A percentile compares a stretch with the other conserved stretches of the same genome.
Evolutionary conservation across 2,888 invertebrate species (phyloP).

Genomic region (Sinhomidia bicolor): DNA sequence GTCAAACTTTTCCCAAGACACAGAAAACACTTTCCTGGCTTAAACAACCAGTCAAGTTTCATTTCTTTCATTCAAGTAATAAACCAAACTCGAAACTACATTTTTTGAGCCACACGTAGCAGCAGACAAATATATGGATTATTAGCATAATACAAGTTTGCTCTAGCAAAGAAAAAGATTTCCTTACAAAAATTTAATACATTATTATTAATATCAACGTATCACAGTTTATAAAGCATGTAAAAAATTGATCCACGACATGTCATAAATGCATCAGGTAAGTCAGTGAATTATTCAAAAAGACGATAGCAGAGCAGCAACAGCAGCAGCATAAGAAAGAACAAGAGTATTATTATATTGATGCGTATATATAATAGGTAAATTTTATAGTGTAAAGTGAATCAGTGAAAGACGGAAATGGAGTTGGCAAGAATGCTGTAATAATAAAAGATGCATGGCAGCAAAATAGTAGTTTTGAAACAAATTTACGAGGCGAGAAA

Average conservation of each 20-base stretch:
- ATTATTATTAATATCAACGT: no score
- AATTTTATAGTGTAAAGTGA: not conserved
- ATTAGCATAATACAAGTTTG: no score
- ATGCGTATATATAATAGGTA: not conserved
- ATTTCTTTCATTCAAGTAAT: not conserved
- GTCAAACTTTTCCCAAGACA: not conserved
- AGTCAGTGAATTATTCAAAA: not conserved
- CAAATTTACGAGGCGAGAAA: not conserved
- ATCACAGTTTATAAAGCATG: slow-evolving; percentile 6
- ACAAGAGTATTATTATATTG: not conserved
- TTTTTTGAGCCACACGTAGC: no score
- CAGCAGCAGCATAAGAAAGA: not conserved
- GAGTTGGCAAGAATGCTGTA: slow-evolving; percentile 29
- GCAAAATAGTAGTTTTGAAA: slow-evolving; percentile 25
- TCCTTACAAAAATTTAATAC: no score
- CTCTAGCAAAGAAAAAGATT: no score
- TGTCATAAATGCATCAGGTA: slow-evolving; percentile 24
- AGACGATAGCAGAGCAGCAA: no score
- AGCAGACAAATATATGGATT: no score
- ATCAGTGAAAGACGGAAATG: not conserved
- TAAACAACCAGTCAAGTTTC: not conserved
- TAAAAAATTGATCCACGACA: slow-evolving; percentile 4
- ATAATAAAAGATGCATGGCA: slow-evolving; percentile 24
- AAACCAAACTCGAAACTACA: not conserved
- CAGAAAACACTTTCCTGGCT: not conserved